Base-by-base conservation (phyloP, 2,888 invertebrate genomes). In the Xanthorhoe spadicearia region DNA sequence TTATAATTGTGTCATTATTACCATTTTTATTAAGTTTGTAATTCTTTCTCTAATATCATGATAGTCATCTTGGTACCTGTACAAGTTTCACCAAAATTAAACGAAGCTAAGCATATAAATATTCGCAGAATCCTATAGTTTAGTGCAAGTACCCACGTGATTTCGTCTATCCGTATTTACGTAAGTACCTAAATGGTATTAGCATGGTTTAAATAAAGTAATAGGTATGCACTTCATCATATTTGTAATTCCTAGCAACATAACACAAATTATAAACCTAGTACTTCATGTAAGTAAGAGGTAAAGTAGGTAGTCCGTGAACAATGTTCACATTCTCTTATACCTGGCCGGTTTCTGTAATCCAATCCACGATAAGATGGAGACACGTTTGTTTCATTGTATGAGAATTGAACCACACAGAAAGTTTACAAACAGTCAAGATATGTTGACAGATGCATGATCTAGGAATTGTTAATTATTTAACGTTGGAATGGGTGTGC, bases 291-390 rank as follows among this genome's bases (percentile, higher is more conserved):
- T 48, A 48, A 7, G 48, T 48, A 48, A 7, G 15, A 17, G 48
- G n/a, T 13, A 48, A 48, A 3, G 48, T 13, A n/a, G 55, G 15
- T 55, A 58, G 58, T 54, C 53, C 66, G 63, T 60, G 70, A 78
- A 78, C 77, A 81, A 78, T 78, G 80, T 75, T 64, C 23, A 48
- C 56, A 81, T 83, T 81, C 78, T 74, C 76, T 77, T 77, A 74
- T 79, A 80, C 78, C 77, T 79, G 80, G 54, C 75, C 76, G 76
- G 82, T 80, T 83, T 84, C 82, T 83, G 87, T 83, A 87, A 86
- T 77, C 65, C 77, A 81, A 88, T 80, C 82, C 78, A 74, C 56
- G 75, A 77, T 79, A 81, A 78, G 79, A 74, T 74, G 75, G 74
- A 77, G 82, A 79, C 82, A 82, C 82, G 82, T 78, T 77, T 77